phyloP scores from a whole-genome alignment of 2,797 vertebrate species.

The Halcyon chelicuti region DNA sequence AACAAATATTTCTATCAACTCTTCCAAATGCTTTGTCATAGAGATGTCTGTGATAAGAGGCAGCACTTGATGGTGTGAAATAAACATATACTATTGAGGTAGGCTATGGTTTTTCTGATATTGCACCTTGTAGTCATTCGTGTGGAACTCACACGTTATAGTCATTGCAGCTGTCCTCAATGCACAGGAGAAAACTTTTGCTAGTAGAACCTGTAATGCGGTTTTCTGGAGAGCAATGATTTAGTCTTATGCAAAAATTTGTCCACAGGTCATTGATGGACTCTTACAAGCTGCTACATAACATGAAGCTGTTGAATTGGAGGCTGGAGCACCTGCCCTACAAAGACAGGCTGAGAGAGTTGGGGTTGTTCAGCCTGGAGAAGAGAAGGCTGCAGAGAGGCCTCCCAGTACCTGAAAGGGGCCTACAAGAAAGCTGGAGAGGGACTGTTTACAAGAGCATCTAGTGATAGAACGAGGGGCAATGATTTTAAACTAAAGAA shows the following conservation, averaged over 20 bases:
- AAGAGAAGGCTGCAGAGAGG: too few relatives aligned
- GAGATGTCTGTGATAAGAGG: not conserved
- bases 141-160: not conserved
- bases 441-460: too few relatives aligned
- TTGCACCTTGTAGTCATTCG: not conserved
- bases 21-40: not conserved
- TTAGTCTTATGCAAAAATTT: not conserved
- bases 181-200: not conserved
- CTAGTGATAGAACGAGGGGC: too few relatives aligned
- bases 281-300: not conserved
- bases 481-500: too few relatives aligned
- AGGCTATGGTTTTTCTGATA: not conserved
- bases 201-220: not conserved
- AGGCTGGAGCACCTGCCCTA: too few relatives aligned
- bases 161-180: not conserved
- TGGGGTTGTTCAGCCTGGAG: too few relatives aligned
- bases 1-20: not conserved
- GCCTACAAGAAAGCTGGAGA: too few relatives aligned
- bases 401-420: too few relatives aligned
- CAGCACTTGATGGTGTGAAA: not conserved
- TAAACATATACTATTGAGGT: not conserved
- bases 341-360: too few relatives aligned
- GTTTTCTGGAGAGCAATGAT: not conserved
- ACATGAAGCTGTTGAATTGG: not conserved
- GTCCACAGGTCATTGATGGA: not conserved